phyloP scores from a whole-genome alignment of 2,797 vertebrate genomes.

The Gastrophryne carolinensis region DNA sequence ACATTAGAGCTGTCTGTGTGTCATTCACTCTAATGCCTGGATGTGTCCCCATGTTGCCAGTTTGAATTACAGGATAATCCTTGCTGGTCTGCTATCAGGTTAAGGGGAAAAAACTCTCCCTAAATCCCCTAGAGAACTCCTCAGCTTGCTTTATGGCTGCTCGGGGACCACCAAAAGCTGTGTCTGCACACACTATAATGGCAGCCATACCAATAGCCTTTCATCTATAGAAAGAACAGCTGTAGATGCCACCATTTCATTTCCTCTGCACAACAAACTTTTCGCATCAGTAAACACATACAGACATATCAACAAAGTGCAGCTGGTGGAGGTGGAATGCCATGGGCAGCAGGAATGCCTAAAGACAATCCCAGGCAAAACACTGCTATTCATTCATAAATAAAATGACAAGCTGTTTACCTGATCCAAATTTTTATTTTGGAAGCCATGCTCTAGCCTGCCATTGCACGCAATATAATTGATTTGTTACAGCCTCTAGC shows the following conservation, averaged over 20 bases:
- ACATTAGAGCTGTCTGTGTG: background rate
- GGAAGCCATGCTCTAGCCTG: too few species aligned
- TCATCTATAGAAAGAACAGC: background rate
- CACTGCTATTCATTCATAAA: too few species aligned
- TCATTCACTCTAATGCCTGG: background rate
- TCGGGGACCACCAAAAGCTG: background rate
- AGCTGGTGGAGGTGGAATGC: background rate
- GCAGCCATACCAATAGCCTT: background rate
- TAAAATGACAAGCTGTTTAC: too few species aligned
- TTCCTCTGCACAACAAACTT: background rate
- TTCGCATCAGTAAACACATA: background rate
- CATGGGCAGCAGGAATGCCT: background rate
- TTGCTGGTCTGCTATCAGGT: background rate
- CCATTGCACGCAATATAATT: too few species aligned
- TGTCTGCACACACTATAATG: background rate
- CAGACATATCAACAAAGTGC: background rate
- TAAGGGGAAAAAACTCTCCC: background rate
- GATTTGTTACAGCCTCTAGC: too few species aligned
- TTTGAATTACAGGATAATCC: background rate
- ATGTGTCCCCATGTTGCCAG: background rate
- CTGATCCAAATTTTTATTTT: too few species aligned
- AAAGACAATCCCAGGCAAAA: background rate
- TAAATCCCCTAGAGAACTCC: background rate
- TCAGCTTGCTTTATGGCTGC: background rate
- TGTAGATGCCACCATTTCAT: background rate